Conservation (phyloP, 2,113 vertebrate species). For the Chaetura pelagica region DNA sequence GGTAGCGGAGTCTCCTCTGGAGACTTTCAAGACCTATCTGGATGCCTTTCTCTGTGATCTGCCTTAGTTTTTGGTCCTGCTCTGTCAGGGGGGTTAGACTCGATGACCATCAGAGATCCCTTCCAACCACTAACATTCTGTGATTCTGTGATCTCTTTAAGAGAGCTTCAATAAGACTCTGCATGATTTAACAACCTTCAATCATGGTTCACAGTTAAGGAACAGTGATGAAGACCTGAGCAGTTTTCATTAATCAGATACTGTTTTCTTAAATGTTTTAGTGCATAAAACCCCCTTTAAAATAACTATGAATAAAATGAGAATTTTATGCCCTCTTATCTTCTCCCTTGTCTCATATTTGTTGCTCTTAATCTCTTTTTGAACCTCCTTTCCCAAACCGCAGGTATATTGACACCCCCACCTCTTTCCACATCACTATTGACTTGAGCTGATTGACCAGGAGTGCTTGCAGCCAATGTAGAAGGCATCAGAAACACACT, state of each 20-base stretch:
- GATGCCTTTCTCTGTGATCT: too few relatives aligned
- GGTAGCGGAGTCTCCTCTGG: too few relatives aligned
- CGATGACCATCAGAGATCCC: too few relatives aligned
- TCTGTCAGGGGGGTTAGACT: too few relatives aligned
- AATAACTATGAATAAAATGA: not conserved
- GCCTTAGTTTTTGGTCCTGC: too few relatives aligned
- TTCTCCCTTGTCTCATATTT: not conserved
- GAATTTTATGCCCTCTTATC: not conserved
- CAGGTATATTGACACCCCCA: not conserved
- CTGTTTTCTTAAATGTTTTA: not conserved
- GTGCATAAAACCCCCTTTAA: not conserved
- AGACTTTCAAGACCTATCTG: too few relatives aligned
- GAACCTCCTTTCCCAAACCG: not conserved
- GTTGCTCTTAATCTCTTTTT: not conserved
- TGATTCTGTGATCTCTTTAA: not conserved
- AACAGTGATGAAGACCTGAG: not conserved
- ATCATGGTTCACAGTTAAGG: not conserved
- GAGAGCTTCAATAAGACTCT: not conserved
- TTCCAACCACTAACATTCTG: too few relatives aligned
- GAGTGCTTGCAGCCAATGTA: not conserved
- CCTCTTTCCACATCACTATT: not conserved
- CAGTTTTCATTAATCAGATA: not conserved
- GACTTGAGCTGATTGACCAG: rapidly evolving
- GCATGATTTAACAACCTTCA: not conserved
- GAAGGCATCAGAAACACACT: not conserved